Evolutionary conservation across 2,888 invertebrate genomes (phyloP).

Genomic region (Oscheius onirici): DNA sequence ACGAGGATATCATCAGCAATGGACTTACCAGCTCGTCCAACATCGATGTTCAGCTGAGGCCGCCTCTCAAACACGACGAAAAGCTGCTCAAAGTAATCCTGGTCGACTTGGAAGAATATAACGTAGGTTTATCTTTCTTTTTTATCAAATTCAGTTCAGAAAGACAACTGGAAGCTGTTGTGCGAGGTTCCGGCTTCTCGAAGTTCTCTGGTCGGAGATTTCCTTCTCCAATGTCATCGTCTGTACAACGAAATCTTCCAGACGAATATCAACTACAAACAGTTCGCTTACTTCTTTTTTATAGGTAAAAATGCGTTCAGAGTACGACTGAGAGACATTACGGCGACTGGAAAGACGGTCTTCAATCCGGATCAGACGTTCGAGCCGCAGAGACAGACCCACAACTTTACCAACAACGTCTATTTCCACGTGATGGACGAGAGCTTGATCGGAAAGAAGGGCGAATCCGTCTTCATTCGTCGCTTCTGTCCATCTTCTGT

Average conservation of each 20-base stretch:
- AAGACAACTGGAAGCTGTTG: conserved; percentile 50
- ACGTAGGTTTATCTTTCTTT: neutral
- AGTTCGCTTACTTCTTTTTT: conserved; percentile 34
- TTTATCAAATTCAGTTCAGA: conserved; percentile 19
- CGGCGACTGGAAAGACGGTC: neutral
- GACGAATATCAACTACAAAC: conserved; percentile 40
- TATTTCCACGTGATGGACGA: conserved; percentile 50
- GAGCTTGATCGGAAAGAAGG: conserved; percentile 37
- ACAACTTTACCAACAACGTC: conserved; percentile 36
- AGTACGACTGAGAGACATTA: conserved; percentile 52
- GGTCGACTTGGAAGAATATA: conserved; percentile 48
- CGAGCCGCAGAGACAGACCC: conserved; percentile 10
- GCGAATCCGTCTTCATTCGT: conserved; percentile 45
- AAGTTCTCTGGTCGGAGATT: conserved; percentile 44
- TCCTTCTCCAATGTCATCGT: conserved; percentile 50
- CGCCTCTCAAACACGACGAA: conserved; percentile 55
- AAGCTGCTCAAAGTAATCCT: conserved; percentile 47
- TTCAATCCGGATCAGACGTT: conserved; percentile 41
- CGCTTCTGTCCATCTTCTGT: conserved; percentile 48
- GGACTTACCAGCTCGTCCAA: neutral
- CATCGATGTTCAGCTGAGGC: conserved; percentile 45
- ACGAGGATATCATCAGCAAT: conserved; percentile 1
- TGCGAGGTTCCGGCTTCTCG: conserved; percentile 53
- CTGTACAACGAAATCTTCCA: conserved; percentile 55
- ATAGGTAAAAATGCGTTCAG: conserved; percentile 26